phyloP scores from a whole-genome alignment of 2,888 invertebrate species.

The Orthosia gothica region DNA sequence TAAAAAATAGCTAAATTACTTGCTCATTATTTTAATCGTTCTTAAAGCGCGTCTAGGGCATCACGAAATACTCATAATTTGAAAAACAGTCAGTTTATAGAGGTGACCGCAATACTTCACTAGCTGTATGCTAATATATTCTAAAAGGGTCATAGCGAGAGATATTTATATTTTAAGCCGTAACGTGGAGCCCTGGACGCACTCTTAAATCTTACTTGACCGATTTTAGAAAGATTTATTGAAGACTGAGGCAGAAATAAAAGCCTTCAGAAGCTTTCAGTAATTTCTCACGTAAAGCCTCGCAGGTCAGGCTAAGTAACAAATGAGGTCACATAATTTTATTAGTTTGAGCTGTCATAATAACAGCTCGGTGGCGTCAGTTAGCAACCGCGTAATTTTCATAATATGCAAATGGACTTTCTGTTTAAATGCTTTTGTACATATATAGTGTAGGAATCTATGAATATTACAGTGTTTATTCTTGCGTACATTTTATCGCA shows the following conservation, averaged over 20 bases:
- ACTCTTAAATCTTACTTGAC: slow-evolving; percentile 72
- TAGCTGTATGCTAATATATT: slow-evolving; percentile 28
- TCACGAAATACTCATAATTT: not conserved
- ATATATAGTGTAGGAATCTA: slow-evolving; percentile 47
- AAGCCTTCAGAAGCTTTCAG: slow-evolving; percentile 76
- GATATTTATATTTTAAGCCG: slow-evolving; percentile 55
- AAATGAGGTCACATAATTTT: slow-evolving; percentile 84
- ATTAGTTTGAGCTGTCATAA: slow-evolving; percentile 75
- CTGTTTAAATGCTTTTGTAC: slow-evolving; percentile 61
- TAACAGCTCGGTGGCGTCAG: slow-evolving; percentile 54
- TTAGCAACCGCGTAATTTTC: slow-evolving; percentile 66
- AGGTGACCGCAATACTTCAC: slow-evolving; percentile 19
- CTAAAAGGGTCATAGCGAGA: slow-evolving; percentile 9
- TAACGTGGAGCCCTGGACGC: slow-evolving; percentile 32
- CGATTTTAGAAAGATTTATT: slow-evolving; percentile 79
- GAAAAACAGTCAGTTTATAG: not conserved
- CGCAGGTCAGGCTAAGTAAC: slow-evolving; percentile 72
- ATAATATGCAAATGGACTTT: slow-evolving; percentile 70
- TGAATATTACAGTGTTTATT: slow-evolving; percentile 51
- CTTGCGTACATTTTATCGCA: slow-evolving; percentile 42
- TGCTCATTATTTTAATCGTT: slow-evolving; percentile 10
- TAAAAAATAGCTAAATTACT: slow-evolving; percentile 5
- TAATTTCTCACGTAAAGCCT: slow-evolving; percentile 79
- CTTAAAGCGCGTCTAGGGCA: not conserved
- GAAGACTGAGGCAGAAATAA: slow-evolving; percentile 75